phyloP scores from a whole-genome alignment of 2,888 invertebrate genomes.

The Mayetiola destructor region DNA sequence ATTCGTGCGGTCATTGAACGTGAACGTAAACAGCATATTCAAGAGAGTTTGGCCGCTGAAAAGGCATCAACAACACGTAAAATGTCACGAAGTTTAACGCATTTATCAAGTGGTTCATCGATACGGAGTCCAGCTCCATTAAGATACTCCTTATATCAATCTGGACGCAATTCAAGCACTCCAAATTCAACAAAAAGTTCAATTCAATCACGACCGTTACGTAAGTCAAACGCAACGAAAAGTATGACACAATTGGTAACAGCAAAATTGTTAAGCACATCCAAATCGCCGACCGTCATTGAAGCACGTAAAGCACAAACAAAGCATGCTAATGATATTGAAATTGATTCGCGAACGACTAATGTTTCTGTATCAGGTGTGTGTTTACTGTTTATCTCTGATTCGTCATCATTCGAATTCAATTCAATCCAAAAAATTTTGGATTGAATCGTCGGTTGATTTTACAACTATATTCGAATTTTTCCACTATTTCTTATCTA shows the following conservation, averaged over 20 bases:
- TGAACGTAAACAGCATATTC: constrained; percentile 31
- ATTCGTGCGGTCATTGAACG: constrained; percentile 34
- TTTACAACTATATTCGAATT: too few relatives aligned
- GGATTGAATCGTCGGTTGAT: too few relatives aligned
- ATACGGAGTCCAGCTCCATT: constrained; percentile 2
- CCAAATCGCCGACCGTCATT: constrained; percentile 25
- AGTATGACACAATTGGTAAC: constrained; percentile 38
- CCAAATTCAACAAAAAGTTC: not conserved
- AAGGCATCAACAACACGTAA: constrained; percentile 19
- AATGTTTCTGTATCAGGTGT: constrained; percentile 21
- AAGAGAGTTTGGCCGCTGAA: constrained; percentile 17
- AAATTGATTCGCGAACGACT: constrained; percentile 16
- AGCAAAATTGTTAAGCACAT: constrained; percentile 26
- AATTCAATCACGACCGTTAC: constrained; percentile 27
- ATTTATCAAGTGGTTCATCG: constrained; percentile 34
- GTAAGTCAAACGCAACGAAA: constrained; percentile 33
- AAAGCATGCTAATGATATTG: constrained; percentile 12
- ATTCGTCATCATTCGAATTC: too few relatives aligned
- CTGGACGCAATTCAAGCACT: not conserved
- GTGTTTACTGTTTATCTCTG: constrained; percentile 19
- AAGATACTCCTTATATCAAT: not conserved
- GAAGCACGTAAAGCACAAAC: constrained; percentile 25
- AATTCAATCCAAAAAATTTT: too few relatives aligned
- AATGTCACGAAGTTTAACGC: constrained; percentile 60
- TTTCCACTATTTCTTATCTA: too few relatives aligned